A percentile compares a stretch with the other conserved stretches of the same genome.
phyloP scores from a whole-genome alignment of 2,888 invertebrate genomes.

The Biston betularia region DNA sequence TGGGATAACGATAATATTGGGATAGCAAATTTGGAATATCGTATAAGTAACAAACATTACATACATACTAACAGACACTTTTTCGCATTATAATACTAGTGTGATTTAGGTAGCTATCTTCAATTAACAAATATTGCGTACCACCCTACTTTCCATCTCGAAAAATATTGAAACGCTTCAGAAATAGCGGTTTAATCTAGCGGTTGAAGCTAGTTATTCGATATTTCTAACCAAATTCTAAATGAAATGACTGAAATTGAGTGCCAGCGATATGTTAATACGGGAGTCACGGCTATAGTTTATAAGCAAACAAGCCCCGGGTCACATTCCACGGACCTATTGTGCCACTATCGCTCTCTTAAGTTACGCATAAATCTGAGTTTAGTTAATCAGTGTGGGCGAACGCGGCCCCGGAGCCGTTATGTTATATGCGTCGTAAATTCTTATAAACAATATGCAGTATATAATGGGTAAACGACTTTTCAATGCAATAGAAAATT shows the following conservation, averaged over 20 bases:
- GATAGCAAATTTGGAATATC: too few relatives aligned
- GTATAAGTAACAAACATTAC: too few relatives aligned
- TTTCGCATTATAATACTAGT: background rate
- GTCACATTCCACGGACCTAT: conserved; percentile 80
- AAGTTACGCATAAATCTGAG: conserved; percentile 78
- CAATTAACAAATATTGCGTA: background rate
- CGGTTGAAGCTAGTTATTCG: background rate
- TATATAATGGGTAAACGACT: conserved; percentile 32
- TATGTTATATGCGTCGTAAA: conserved; percentile 64
- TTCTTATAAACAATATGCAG: conserved; percentile 51
- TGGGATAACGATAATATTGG: too few relatives aligned
- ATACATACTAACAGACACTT: too few relatives aligned
- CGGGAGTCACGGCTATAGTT: conserved; percentile 46
- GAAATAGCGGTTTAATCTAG: background rate
- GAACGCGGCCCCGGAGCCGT: conserved; percentile 73
- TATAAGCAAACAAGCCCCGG: conserved; percentile 60
- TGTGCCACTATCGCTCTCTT: conserved; percentile 74
- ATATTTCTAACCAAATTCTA: conserved; percentile 13
- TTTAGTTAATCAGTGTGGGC: conserved; percentile 83
- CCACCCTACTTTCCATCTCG: background rate
- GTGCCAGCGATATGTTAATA: conserved; percentile 44
- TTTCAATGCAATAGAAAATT: conserved; percentile 29
- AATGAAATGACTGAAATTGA: conserved; percentile 39
- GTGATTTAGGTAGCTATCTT: too few relatives aligned
- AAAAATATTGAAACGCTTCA: background rate